Conservation (phyloP, 1,140 invertebrate genomes). For the Scaptomyza graminum region DNA sequence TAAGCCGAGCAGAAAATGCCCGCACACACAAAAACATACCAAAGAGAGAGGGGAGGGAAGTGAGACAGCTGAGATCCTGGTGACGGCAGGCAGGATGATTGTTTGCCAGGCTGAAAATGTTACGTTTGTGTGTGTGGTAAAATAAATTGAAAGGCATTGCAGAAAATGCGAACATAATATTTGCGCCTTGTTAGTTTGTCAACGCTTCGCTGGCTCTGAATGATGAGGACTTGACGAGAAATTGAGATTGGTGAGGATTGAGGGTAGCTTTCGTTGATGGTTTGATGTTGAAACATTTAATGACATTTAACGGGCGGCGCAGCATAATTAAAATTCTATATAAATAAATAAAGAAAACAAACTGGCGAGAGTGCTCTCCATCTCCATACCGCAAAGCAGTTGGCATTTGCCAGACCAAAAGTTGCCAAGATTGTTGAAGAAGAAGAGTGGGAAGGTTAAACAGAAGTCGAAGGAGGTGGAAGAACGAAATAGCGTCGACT, state of each 20-base stretch:
- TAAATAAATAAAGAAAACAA: conserved; percentile 41
- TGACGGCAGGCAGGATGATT: conserved; percentile 29
- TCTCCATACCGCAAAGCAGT: conserved; percentile 31
- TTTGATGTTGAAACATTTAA: conserved; percentile 67
- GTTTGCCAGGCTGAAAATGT: conserved; percentile 38
- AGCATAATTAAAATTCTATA: conserved; percentile 73
- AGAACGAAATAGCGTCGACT: conserved; percentile 45
- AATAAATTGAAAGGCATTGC: conserved; percentile 68
- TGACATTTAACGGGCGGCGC: conserved; percentile 72
- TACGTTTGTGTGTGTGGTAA: conserved; percentile 47
- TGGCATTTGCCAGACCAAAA: conserved; percentile 37
- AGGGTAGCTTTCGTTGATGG: background rate
- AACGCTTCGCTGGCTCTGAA: conserved; percentile 66
- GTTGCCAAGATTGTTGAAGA: background rate
- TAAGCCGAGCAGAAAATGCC: conserved; percentile 77
- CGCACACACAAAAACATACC: conserved; percentile 25
- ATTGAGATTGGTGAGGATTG: background rate
- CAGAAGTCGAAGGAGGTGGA: background rate
- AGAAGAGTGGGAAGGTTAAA: background rate
- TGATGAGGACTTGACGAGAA: conserved; percentile 42
- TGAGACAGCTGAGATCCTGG: conserved; percentile 23
- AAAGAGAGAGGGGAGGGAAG: conserved; percentile 4
- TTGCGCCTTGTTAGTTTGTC: conserved; percentile 77
- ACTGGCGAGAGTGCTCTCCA: conserved; percentile 11
- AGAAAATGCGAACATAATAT: conserved; percentile 68